A percentile compares a stretch with the other conserved stretches of the same genome.
phyloP scores from a whole-genome alignment of 2,797 vertebrate genomes.

The Myripristis murdjan region DNA sequence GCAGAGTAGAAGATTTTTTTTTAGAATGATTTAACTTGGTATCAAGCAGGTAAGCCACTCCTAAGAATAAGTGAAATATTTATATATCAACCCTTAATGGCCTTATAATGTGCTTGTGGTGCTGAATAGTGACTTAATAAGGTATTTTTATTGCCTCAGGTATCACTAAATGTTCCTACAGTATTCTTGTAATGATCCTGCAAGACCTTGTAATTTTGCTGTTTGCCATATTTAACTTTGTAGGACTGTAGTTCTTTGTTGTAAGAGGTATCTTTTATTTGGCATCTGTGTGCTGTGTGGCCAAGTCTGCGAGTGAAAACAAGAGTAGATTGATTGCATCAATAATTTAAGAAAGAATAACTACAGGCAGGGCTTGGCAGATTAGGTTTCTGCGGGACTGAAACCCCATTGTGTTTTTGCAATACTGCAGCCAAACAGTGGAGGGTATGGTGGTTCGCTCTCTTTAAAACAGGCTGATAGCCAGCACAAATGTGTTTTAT shows the following conservation, averaged over 20 bases:
- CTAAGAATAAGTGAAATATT: too few relatives aligned
- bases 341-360: slow-evolving; percentile 76
- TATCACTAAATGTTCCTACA: too few relatives aligned
- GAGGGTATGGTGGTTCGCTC: slow-evolving; percentile 12
- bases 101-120: too few relatives aligned
- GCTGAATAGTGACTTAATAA: too few relatives aligned
- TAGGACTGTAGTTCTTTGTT: neutral
- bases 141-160: too few relatives aligned
- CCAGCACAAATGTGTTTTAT: slow-evolving; percentile 27
- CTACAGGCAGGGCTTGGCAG: slow-evolving; percentile 32
- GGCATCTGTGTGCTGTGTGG: slow-evolving; percentile 6
- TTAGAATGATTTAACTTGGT: too few relatives aligned
- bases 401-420: slow-evolving; percentile 44
- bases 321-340: slow-evolving; percentile 67
- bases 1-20: neutral
- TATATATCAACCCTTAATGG: too few relatives aligned
- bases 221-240: too few relatives aligned
- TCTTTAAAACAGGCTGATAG: slow-evolving; percentile 20
- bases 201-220: too few relatives aligned
- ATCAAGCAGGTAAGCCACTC: too few relatives aligned
- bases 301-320: slow-evolving; percentile 47
- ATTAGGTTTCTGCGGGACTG: slow-evolving; percentile 64
- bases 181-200: too few relatives aligned
- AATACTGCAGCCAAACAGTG: slow-evolving; percentile 13
- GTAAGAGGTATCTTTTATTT: neutral